These are phyloP conservation scores for Neoaliturus tenellus DNA, from an alignment of 2,888 invertebrate species.

Conservation along the genomic window DNA sequence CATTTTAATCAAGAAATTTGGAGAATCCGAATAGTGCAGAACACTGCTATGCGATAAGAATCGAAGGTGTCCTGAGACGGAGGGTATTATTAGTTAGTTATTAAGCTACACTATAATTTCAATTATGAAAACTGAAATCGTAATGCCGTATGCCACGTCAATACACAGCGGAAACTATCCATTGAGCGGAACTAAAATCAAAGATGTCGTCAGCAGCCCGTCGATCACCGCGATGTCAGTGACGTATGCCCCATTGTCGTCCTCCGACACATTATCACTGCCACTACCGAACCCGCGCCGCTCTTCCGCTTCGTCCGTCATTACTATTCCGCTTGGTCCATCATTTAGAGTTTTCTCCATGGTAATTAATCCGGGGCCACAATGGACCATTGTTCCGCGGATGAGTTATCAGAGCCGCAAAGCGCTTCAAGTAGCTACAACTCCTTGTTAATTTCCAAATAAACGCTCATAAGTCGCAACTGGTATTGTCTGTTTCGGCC, in stretches of 20 bases:
- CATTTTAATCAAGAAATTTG: no score
- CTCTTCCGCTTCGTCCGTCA: neutral
- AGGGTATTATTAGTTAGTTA: no score
- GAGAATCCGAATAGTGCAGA: no score
- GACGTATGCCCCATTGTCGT: neutral
- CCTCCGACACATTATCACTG: no score
- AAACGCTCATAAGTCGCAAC: slow-evolving; percentile 18
- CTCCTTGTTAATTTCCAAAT: slow-evolving; percentile 41
- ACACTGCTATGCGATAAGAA: no score
- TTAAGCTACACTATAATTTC: no score
- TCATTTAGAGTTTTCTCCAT: no score
- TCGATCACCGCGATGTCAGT: neutral
- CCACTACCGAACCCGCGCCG: neutral
- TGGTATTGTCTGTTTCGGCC: slow-evolving; percentile 14
- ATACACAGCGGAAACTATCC: neutral
- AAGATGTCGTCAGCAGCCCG: neutral
- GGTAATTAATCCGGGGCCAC: slow-evolving; percentile 18
- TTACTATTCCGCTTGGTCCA: neutral
- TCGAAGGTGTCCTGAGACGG: no score
- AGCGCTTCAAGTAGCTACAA: neutral
- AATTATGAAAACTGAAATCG: no score
- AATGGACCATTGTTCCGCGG: slow-evolving; percentile 25
- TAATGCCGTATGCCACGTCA: no score
- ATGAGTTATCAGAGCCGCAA: slow-evolving; percentile 22
- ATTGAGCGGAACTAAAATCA: neutral